Evolutionary conservation across 1,140 invertebrate genomes (phyloP).

Genomic region (Bombus waltoni): DNA sequence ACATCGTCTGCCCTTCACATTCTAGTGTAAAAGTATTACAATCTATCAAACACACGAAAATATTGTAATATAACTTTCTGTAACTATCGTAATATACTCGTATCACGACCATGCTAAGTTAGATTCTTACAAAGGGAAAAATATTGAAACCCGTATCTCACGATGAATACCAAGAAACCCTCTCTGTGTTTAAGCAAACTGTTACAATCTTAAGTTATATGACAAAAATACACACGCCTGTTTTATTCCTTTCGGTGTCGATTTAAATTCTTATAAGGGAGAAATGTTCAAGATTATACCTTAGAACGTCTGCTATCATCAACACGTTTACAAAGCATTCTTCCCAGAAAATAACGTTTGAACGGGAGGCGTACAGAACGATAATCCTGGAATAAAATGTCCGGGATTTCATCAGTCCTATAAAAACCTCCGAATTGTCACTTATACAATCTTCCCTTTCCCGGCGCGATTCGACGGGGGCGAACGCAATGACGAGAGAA

Average conservation of each 20-base stretch:
- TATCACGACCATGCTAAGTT: no score
- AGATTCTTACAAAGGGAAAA: no score
- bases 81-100: no score
- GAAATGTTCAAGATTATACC: background rate
- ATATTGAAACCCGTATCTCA: no score
- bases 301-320: background rate
- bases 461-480: slow-evolving; percentile 4
- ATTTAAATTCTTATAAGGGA: background rate
- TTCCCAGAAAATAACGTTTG: background rate
- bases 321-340: background rate
- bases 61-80: no score
- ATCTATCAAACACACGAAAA: no score
- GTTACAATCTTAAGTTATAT: background rate
- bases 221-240: no score
- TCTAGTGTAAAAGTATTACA: background rate
- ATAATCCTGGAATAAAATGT: slow-evolving; percentile 50
- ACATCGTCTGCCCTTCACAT: background rate
- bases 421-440: slow-evolving; percentile 31
- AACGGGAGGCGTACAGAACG: background rate
- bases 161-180: no score
- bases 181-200: background rate
- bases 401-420: slow-evolving; percentile 40
- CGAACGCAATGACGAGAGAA: slow-evolving; percentile 35
- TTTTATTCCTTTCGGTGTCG: background rate
- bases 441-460: slow-evolving; percentile 53